Evolutionary conservation across 2,797 vertebrate genomes (phyloP).

Genomic region (Acrossocheilus fasciatus): DNA sequence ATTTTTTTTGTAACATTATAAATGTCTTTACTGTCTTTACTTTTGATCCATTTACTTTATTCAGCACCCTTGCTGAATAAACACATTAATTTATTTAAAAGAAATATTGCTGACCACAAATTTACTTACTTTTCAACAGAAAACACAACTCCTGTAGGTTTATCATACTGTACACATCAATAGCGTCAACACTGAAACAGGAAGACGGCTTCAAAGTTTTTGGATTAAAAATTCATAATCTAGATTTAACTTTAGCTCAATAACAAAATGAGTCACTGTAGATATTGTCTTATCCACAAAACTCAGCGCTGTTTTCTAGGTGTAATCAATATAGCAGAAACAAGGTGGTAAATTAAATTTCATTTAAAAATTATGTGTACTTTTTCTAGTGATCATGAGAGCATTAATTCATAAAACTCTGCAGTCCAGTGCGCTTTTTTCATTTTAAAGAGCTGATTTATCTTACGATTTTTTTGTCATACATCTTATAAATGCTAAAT

Average conservation of each 20-base stretch:
- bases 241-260: neutral
- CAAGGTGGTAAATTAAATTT: no score
- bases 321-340: neutral
- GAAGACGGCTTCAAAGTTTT: neutral
- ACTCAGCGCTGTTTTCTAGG: neutral
- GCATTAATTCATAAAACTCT: neutral
- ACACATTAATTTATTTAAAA: neutral
- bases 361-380: neutral
- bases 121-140: neutral
- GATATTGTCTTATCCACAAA: neutral
- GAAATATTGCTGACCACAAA: neutral
- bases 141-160: neutral
- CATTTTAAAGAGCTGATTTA: neutral
- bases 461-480: neutral
- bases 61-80: neutral
- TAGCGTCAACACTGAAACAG: neutral
- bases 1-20: no score
- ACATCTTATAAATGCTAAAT: neutral
- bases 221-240: neutral
- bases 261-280: neutral
- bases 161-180: neutral
- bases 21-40: no score
- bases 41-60: neutral
- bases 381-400: neutral
- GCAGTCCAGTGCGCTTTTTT: neutral